Base-by-base conservation (phyloP, 2,888 invertebrate genomes). In the Cosmia trapezina region DNA sequence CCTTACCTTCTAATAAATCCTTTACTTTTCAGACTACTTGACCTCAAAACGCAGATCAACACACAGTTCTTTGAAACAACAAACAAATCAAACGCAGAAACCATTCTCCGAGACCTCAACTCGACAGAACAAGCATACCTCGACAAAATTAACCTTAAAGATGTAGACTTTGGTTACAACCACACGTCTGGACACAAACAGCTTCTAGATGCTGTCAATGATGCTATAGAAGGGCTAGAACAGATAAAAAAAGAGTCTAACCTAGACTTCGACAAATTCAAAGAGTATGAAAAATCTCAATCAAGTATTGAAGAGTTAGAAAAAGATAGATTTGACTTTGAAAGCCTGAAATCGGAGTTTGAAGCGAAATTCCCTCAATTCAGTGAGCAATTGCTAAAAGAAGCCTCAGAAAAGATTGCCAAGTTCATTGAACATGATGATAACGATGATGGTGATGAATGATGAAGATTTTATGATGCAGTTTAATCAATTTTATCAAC, bases 161-260 rank as follows among this genome's bases (percentile, higher is more conserved):
- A 95, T 14, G 89, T 96, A 0, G 94, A 96, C 47, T 93, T 96
- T 64, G 96, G 96, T 0, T 95, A 92, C 65, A 83, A 92, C 37
- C 91, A 94, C 41, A 88, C 89, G 0, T 91, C 89, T 0, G 95
- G 96, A 0, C 95, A 95, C 68, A 90, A 92, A 60, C 93, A 96
- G 69, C 77, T 96, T 0, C 63, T 96, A 2, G 94, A 96, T 1
- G 95, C 95, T 0, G 94, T 96, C 0, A 93, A 91, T 0, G 95
- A 96, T 59, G 94, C 96, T 1, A 91, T 95, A 0, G 90, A 93
- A 0, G 95, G 95, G 0, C 80, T 96, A 2, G 93, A 93, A 43
- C 87, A 93, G 22, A 94, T 96, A 0, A 95, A 94, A 80, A 93
- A 89, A 33, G 93, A 94, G 73, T 96, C 94, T 0, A 91, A 94